Percentiles rank a stretch among this genome's conserved stretches.
These are phyloP conservation scores for Acropora yongei DNA, from an alignment of 64 coral and sea anemone species.

Conservation along the genomic window DNA sequence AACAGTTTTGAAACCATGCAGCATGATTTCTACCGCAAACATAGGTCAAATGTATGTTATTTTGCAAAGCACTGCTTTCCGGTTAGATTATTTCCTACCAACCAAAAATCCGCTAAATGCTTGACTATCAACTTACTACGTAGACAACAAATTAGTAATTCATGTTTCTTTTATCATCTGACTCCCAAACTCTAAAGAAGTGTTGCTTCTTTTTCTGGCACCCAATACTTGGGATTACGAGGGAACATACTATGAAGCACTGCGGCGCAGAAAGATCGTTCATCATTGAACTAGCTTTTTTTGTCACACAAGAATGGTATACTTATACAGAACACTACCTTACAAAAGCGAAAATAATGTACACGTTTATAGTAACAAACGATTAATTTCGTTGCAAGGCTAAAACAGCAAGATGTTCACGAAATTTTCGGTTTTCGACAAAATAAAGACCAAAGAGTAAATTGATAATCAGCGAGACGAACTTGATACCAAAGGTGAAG, in stretches of 20 bases:
- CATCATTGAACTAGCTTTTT: no score
- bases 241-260: neutral
- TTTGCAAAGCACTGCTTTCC: neutral
- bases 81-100: neutral
- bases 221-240: no score
- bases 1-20: neutral
- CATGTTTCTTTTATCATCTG: neutral
- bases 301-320: neutral
- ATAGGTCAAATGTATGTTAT: neutral
- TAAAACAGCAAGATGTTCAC: neutral
- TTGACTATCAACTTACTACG: conserved; percentile 12
- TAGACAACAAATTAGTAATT: neutral
- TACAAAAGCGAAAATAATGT: neutral
- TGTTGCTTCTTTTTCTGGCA: no score
- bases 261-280: neutral
- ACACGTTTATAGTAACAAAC: neutral
- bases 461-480: conserved; percentile 17
- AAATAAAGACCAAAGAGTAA: neutral
- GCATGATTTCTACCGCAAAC: neutral
- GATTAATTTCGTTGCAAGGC: neutral
- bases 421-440: neutral
- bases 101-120: conserved; percentile 5
- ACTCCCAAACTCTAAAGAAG: neutral
- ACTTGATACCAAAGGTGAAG: conserved; percentile 19
- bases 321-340: neutral